Base-by-base conservation (phyloP, 2,113 vertebrate genomes). In the Callipepla squamata region DNA sequence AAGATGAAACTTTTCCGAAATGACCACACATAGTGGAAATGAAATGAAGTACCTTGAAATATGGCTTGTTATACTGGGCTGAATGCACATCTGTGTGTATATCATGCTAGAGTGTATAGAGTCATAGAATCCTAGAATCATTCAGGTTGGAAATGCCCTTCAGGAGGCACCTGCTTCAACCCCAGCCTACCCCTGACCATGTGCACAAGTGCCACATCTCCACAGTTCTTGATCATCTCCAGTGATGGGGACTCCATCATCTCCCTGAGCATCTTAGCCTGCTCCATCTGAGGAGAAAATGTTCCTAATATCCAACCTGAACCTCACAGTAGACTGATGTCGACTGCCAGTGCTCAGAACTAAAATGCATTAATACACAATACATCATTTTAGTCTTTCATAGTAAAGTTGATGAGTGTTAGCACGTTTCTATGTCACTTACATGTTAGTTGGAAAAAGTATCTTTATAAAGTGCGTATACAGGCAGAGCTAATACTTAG, bases 21-120 rank as follows among this genome's bases (percentile, higher is more conserved):
- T 45, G 32, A 57, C 34, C 0, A 0, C 19, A 10, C 1, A 0
- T 28, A 23, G 10, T 50, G 14, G 65, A 48, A 65, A 67, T 36
- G 72, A 87, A 84, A 34, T 28, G 8, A 75, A 66, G 13, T 6
- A 19, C 26, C 44, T 85, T 30, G 51, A 66, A 80, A 63, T 47
- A 51, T 62, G 45, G 30, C 65, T 90, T 88, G 34, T 63, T 21
- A 4, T 58, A 16, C 32, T 26, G 40, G 45, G 45, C 4, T 55
- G 70, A 92, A 80, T 50, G 42, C n/a, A 65, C 51, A 80, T 90
- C 50, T 58, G 77, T 42, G 3, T 23, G 13, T 66, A 74, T 74
- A 65, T 90, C 5, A 17, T 90, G 69, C 80, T 77, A 16, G 26
- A 30, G 51, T 28, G 51, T 53, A 53, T 26, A 28, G 14, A 28